Percentiles rank a stretch among this genome's conserved stretches.
phyloP scores from a whole-genome alignment of 1,140 invertebrate species.

The Tigriopus japonicus region DNA sequence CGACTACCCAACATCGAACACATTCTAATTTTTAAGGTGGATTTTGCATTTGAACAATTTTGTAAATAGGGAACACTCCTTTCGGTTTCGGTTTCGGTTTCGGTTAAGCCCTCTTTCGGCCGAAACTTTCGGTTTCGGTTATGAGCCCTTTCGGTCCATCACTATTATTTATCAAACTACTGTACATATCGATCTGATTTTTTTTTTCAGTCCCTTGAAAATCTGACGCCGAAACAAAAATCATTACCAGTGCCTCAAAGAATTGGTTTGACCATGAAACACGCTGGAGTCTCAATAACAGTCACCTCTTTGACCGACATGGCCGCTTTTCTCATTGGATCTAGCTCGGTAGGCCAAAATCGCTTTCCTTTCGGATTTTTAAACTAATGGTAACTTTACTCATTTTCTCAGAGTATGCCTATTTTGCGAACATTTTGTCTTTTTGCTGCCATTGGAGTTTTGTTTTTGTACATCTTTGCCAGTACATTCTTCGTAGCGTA shows the following conservation, averaged over 20 bases:
- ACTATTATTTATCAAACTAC: too few species aligned
- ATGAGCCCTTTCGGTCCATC: too few species aligned
- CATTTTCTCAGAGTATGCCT: slow-evolving; percentile 26
- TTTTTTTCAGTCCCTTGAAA: background rate
- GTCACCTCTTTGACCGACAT: slow-evolving; percentile 43
- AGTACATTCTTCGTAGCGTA: slow-evolving; percentile 33
- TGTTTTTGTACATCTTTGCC: slow-evolving; percentile 31
- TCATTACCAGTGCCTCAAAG: slow-evolving; percentile 22
- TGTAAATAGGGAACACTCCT: too few species aligned
- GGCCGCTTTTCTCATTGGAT: slow-evolving; percentile 42
- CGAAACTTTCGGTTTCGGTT: too few species aligned
- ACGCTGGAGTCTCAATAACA: slow-evolving; percentile 41
- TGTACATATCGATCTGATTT: too few species aligned
- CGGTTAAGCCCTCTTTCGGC: too few species aligned
- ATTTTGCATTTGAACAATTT: too few species aligned
- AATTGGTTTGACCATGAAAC: slow-evolving; percentile 28
- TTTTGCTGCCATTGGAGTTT: slow-evolving; percentile 29
- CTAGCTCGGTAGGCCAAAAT: slow-evolving; percentile 31
- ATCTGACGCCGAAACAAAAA: slow-evolving; percentile 19
- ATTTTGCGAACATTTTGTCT: slow-evolving; percentile 30
- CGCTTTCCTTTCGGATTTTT: too few species aligned
- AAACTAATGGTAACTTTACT: too few species aligned
- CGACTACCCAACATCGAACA: too few species aligned
- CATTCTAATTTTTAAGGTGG: too few species aligned
- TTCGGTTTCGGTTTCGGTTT: too few species aligned